Evolutionary conservation across 2,888 invertebrate species (phyloP).

Genomic region (Tethea ocularis): DNA sequence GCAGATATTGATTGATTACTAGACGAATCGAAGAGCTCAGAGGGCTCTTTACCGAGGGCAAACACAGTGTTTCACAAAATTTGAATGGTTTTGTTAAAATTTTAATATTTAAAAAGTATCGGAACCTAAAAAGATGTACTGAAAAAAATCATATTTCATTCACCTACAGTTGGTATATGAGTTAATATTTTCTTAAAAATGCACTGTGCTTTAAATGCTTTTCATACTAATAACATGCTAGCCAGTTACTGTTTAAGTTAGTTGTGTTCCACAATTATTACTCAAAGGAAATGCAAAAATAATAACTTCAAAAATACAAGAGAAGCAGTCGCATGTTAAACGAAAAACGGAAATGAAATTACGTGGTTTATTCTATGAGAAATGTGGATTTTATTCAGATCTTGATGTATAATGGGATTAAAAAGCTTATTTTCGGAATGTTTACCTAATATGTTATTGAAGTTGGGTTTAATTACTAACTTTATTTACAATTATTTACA

Average conservation of each 20-base stretch:
- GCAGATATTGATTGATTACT: too few species aligned
- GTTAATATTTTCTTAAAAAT: background rate
- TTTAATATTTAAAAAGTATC: too few species aligned
- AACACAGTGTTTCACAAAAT: too few species aligned
- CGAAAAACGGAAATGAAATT: conserved; percentile 35
- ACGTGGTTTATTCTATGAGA: conserved; percentile 27
- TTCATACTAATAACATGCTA: background rate
- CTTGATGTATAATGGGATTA: background rate
- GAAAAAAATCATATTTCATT: background rate
- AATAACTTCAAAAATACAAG: conserved; percentile 40
- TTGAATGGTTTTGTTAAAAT: too few species aligned
- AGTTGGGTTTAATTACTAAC: too few species aligned
- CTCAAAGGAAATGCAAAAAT: conserved; percentile 41
- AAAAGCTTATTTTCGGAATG: too few species aligned
- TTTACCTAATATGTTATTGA: too few species aligned
- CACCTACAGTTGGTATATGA: background rate
- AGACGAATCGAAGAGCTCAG: too few species aligned
- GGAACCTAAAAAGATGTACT: too few species aligned
- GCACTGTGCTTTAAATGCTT: background rate
- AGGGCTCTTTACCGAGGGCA: too few species aligned
- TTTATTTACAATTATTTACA: too few species aligned
- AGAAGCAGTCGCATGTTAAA: conserved; percentile 30
- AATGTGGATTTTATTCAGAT: conserved; percentile 19
- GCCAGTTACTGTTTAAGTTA: conserved; percentile 12
- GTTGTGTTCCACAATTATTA: conserved; percentile 25